phyloP scores from a whole-genome alignment of 2,113 vertebrate species.

The Siniperca knerii region DNA sequence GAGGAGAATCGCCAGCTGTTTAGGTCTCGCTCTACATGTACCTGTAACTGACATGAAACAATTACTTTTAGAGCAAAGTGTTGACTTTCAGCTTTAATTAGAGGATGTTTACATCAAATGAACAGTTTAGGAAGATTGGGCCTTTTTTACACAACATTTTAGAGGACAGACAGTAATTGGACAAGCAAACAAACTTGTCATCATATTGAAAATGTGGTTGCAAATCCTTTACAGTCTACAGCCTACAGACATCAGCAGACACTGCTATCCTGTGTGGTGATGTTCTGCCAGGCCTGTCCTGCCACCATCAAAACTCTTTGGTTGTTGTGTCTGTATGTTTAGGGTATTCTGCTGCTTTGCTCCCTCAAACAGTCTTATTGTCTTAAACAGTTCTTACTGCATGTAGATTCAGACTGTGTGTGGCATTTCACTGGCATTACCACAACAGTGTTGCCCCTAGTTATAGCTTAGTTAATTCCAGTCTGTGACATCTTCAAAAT shows the following conservation, averaged over 20 bases:
- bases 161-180: background rate
- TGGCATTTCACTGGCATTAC: background rate
- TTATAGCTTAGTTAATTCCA: background rate
- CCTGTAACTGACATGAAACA: background rate
- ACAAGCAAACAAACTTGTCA: slow-evolving; percentile 1
- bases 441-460: background rate
- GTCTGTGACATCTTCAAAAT: slow-evolving; percentile 31
- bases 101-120: background rate
- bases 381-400: background rate
- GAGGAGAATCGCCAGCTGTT: slow-evolving; percentile 2
- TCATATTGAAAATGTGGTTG: background rate
- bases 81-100: background rate
- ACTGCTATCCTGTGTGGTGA: background rate
- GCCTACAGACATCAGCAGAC: background rate
- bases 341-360: slow-evolving; percentile 1
- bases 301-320: slow-evolving; percentile 1
- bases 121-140: background rate
- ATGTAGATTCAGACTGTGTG: background rate
- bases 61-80: background rate
- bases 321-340: slow-evolving; percentile 6
- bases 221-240: slow-evolving; percentile 1
- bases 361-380: background rate
- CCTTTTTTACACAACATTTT: background rate
- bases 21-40: background rate
- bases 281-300: slow-evolving; percentile 1